Conservation (phyloP, 1,140 invertebrate species). For the Formica exsecta region DNA sequence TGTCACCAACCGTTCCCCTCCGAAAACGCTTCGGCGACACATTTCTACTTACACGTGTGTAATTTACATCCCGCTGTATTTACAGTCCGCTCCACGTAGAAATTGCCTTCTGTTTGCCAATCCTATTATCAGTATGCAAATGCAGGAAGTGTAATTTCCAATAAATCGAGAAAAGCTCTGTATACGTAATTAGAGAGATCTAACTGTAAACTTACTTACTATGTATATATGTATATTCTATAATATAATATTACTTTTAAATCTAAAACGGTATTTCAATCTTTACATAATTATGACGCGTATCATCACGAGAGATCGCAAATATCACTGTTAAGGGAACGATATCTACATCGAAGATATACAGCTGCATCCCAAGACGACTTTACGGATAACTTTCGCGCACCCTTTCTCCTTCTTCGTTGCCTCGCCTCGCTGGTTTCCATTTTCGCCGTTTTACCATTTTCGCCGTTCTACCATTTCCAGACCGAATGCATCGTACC, state of each 20-base stretch:
- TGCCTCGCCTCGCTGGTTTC: conserved; percentile 11
- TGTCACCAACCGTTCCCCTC: conserved; percentile 46
- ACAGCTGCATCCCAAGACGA: conserved; percentile 18
- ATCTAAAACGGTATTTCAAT: neutral
- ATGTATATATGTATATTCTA: neutral
- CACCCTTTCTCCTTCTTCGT: neutral
- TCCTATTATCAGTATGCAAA: conserved; percentile 8
- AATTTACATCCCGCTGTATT: conserved; percentile 36
- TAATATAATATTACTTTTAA: neutral
- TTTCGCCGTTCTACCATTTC: conserved; percentile 62
- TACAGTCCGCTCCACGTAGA: neutral
- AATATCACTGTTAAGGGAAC: neutral
- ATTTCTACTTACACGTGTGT: conserved; percentile 61
- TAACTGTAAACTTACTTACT: neutral
- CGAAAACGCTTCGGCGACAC: conserved; percentile 56
- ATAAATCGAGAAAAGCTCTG: neutral
- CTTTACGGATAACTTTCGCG: conserved; percentile 35
- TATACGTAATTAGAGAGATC: neutral
- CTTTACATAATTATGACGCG: neutral
- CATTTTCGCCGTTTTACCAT: conserved; percentile 63
- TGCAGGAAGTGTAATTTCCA: neutral
- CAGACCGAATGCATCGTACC: conserved; percentile 52
- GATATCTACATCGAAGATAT: conserved; percentile 5
- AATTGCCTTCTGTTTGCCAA: conserved; percentile 39
- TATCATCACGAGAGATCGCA: neutral